These are phyloP conservation scores for Fulmarus glacialis DNA, from an alignment of 2,113 vertebrate genomes.

Conservation along the genomic window DNA sequence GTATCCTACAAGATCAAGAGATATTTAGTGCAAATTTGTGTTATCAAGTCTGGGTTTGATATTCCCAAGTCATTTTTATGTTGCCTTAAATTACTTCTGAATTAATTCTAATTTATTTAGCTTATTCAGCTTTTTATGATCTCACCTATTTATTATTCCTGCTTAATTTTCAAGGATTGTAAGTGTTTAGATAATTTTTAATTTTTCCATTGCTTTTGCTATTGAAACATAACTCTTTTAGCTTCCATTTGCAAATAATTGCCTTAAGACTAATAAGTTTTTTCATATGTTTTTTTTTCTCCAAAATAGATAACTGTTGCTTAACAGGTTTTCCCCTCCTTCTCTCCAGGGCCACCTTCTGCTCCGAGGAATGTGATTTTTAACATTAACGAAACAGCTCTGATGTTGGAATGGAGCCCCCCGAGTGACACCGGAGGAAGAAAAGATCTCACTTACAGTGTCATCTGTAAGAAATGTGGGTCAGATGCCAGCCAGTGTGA, in stretches of 20 bases:
- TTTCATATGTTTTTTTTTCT: not conserved
- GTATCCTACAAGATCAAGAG: not conserved
- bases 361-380: conserved; percentile 85
- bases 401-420: conserved; percentile 93
- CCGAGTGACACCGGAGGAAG: conserved; percentile 91
- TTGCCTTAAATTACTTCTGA: not conserved
- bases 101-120: not conserved
- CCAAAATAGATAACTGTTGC: not conserved
- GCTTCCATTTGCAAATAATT: not conserved
- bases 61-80: not conserved
- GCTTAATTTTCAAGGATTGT: not conserved
- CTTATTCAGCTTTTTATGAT: not conserved
- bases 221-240: not conserved
- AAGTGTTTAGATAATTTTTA: not conserved
- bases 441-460: conserved; percentile 91
- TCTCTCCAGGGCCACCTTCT: conserved; percentile 83
- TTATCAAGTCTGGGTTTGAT: not conserved
- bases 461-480: conserved; percentile 90
- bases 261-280: not conserved
- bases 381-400: conserved; percentile 91
- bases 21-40: not conserved
- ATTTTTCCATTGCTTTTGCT: not conserved
- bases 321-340: not conserved
- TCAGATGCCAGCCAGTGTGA: conserved; percentile 81
- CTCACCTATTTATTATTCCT: not conserved